phyloP scores from a whole-genome alignment of 1,140 invertebrate species.

The Drosophila triauraria region DNA sequence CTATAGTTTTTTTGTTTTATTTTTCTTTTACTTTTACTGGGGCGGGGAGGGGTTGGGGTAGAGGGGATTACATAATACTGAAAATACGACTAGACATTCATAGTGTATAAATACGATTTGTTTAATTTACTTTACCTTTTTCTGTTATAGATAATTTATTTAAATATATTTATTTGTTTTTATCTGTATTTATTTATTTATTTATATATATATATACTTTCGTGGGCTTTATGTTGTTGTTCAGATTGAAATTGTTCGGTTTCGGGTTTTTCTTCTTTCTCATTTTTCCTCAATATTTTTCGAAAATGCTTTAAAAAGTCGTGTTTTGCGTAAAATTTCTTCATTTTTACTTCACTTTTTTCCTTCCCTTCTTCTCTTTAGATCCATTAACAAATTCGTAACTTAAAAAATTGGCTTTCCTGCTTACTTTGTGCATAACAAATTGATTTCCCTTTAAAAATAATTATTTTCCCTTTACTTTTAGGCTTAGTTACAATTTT shows the following conservation, averaged over 20 bases:
- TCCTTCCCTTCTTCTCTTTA: slow-evolving; percentile 25
- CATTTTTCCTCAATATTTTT: slow-evolving; percentile 64
- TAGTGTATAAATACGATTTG: slow-evolving; percentile 80
- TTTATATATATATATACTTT: slow-evolving; percentile 67
- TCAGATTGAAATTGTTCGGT: slow-evolving; percentile 75
- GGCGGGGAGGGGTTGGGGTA: background rate
- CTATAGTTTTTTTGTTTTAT: slow-evolving; percentile 31
- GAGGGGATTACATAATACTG: slow-evolving; percentile 78
- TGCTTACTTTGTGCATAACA: slow-evolving; percentile 52
- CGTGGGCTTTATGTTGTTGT: slow-evolving; percentile 76
- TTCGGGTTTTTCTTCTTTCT: slow-evolving; percentile 35
- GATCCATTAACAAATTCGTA: slow-evolving; percentile 53
- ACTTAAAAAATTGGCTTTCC: slow-evolving; percentile 47
- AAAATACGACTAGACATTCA: slow-evolving; percentile 85
- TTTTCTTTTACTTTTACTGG: slow-evolving; percentile 41
- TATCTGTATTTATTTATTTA: slow-evolving; percentile 58
- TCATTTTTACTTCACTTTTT: slow-evolving; percentile 13
- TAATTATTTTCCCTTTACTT: slow-evolving; percentile 28
- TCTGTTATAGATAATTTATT: slow-evolving; percentile 60
- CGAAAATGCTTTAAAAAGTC: slow-evolving; percentile 79
- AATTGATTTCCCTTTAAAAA: slow-evolving; percentile 53
- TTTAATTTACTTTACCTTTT: slow-evolving; percentile 55
- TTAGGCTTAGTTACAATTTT: slow-evolving; percentile 26
- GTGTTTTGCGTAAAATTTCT: slow-evolving; percentile 30
- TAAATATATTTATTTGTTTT: slow-evolving; percentile 68